Conservation (phyloP, 2,888 invertebrate genomes). For the Phyllotreta cruciferae region DNA sequence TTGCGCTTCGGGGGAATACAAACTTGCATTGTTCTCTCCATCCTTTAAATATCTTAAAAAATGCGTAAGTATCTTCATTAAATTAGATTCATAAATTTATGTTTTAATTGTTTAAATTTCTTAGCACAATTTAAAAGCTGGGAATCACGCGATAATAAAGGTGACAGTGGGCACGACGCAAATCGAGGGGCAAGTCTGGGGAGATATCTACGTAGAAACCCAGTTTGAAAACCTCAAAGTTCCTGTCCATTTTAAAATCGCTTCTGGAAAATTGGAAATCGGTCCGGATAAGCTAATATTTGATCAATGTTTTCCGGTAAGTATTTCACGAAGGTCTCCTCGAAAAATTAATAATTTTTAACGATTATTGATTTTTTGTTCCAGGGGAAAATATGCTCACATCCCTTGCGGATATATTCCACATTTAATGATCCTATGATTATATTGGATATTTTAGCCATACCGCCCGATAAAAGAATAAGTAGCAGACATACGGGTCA, state of each 20-base stretch:
- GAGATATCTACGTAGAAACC: slow-evolving; percentile 76
- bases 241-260: slow-evolving; percentile 78
- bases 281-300: slow-evolving; percentile 74
- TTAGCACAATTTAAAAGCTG: slow-evolving; percentile 65
- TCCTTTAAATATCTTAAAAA: slow-evolving; percentile 56
- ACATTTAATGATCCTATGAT: slow-evolving; percentile 82
- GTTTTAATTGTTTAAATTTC: slow-evolving; percentile 44
- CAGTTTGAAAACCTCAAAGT: slow-evolving; percentile 72
- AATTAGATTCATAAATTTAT: too few relatives aligned
- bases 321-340: slow-evolving; percentile 49
- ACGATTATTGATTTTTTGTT: slow-evolving; percentile 8
- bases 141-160: slow-evolving; percentile 74
- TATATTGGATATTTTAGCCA: slow-evolving; percentile 70
- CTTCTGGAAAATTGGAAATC: slow-evolving; percentile 75
- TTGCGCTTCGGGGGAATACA: slow-evolving; percentile 63
- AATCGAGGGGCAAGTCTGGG: slow-evolving; percentile 71
- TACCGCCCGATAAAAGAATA: slow-evolving; percentile 70
- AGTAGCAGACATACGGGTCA: slow-evolving; percentile 62
- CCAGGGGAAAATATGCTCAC: slow-evolving; percentile 80
- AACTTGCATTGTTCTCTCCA: slow-evolving; percentile 54
- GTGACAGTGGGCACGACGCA: slow-evolving; percentile 74
- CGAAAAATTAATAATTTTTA: background rate
- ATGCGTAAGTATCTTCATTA: slow-evolving; percentile 53
- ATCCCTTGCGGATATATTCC: slow-evolving; percentile 81
- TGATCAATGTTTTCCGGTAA: slow-evolving; percentile 82